A percentile compares a stretch with the other conserved stretches of the same genome.
Conservation (phyloP, 1,140 invertebrate species). For the Drosophila ambigua region DNA sequence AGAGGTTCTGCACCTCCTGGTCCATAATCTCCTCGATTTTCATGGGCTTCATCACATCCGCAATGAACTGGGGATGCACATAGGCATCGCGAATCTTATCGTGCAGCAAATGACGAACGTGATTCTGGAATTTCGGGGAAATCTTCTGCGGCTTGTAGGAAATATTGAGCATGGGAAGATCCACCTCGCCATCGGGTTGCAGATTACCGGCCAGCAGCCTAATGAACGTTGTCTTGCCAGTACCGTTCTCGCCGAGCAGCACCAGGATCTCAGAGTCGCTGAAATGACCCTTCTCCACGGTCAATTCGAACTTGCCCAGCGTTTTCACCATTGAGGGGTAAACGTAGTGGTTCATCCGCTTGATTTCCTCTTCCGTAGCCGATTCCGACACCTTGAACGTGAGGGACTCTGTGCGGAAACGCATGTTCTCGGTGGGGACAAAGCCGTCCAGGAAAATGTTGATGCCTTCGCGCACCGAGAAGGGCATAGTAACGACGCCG, state of each 20-base stretch:
- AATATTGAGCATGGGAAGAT: constrained; percentile 96
- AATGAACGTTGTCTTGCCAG: constrained; percentile 99
- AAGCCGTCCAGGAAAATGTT: constrained; percentile 99
- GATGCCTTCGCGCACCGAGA: constrained; percentile 99
- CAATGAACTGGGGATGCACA: constrained; percentile 98
- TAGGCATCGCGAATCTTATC: constrained; percentile 99
- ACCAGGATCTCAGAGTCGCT: constrained; percentile 99
- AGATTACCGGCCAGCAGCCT: constrained; percentile 98
- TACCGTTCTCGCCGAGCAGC: constrained; percentile 99
- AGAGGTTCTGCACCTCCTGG: constrained; percentile 99
- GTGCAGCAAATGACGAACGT: constrained; percentile 95
- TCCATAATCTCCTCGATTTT: constrained; percentile 99
- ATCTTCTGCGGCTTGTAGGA: constrained; percentile 99
- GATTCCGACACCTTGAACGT: constrained; percentile 99
- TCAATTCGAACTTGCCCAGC: constrained; percentile 93
- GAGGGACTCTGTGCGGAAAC: constrained; percentile 98
- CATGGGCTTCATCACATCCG: constrained; percentile 99
- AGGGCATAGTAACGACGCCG: constrained; percentile 99
- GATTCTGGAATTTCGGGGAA: constrained; percentile 97
- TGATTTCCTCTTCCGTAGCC: constrained; percentile 97
- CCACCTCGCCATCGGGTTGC: constrained; percentile 92
- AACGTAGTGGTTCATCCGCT: constrained; percentile 97
- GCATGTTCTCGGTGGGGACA: constrained; percentile 99
- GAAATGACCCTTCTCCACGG: constrained; percentile 95
- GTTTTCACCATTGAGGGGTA: constrained; percentile 95